A percentile compares a stretch with the other conserved stretches of the same genome.
Conservation (phyloP, 2,888 invertebrate species). For the Miltochrista miniata region DNA sequence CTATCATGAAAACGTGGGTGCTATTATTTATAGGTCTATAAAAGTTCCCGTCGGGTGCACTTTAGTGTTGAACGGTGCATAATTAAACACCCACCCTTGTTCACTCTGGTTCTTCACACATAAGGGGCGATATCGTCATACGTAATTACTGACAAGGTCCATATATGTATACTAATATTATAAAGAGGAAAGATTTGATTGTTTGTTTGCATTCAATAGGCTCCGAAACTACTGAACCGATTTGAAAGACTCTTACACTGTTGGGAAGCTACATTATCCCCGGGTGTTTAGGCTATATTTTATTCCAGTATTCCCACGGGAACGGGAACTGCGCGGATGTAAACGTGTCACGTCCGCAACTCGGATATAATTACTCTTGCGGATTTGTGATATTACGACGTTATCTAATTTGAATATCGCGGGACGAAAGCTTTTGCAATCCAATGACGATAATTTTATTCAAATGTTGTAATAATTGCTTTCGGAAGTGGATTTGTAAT, state of each 20-base stretch:
- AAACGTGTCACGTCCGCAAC: too few relatives aligned
- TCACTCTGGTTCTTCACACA: conserved; percentile 36
- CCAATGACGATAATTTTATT: conserved; percentile 1
- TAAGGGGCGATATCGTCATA: conserved; percentile 31
- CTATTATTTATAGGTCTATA: conserved; percentile 41
- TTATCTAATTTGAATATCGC: not conserved
- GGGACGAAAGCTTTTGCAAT: not conserved
- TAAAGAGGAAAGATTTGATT: too few relatives aligned
- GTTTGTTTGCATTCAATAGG: too few relatives aligned
- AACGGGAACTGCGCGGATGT: too few relatives aligned
- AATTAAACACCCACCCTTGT: conserved; percentile 49
- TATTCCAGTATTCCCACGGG: too few relatives aligned
- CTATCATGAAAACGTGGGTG: conserved; percentile 23
- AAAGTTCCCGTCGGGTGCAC: conserved; percentile 56
- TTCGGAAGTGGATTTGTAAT: conserved; percentile 2
- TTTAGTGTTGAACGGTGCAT: conserved; percentile 54
- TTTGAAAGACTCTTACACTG: too few relatives aligned
- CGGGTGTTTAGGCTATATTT: too few relatives aligned
- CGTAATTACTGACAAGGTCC: conserved; percentile 38
- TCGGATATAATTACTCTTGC: conserved; percentile 25
- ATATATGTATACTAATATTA: too few relatives aligned
- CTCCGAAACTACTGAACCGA: too few relatives aligned
- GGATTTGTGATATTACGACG: conserved; percentile 8
- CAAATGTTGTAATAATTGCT: not conserved
- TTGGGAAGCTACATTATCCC: too few relatives aligned